Conservation (phyloP, 2,888 invertebrate species). For the Horisme vitalbata region DNA sequence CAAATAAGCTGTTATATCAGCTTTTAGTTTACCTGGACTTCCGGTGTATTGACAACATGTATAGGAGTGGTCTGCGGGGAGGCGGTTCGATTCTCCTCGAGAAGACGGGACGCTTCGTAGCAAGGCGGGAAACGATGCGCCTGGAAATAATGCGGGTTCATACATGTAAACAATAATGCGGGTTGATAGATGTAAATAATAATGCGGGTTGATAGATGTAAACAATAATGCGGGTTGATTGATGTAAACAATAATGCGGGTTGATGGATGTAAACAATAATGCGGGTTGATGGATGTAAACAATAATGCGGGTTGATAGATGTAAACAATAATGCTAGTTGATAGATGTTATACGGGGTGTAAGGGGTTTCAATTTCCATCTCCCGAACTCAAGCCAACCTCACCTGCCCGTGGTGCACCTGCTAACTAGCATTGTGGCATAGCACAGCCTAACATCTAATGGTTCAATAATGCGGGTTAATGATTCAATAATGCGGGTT, state of each 20-base stretch:
- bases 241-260: neutral
- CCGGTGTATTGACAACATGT: slow-evolving; percentile 25
- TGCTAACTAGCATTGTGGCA: too few relatives aligned
- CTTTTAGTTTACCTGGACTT: slow-evolving; percentile 2
- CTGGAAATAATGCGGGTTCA: slow-evolving; percentile 16
- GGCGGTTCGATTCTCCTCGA: slow-evolving; percentile 44
- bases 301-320: too few relatives aligned
- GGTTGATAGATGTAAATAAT: neutral
- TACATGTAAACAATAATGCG: neutral
- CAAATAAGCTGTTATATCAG: too few relatives aligned
- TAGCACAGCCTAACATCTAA: too few relatives aligned
- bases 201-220: neutral
- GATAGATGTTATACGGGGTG: too few relatives aligned
- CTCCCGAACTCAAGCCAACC: too few relatives aligned
- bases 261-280: too few relatives aligned
- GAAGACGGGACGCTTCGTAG: slow-evolving; percentile 64
- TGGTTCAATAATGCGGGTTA: neutral
- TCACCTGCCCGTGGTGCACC: too few relatives aligned
- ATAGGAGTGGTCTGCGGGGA: slow-evolving; percentile 14
- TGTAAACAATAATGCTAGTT: neutral
- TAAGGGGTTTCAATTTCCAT: too few relatives aligned
- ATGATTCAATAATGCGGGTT: neutral
- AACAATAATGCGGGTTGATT: neutral
- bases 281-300: too few relatives aligned
- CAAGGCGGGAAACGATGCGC: slow-evolving; percentile 68